These are phyloP conservation scores for Liopterus haemorrhoidalis DNA, from an alignment of 2,888 invertebrate genomes.

Conservation along the genomic window DNA sequence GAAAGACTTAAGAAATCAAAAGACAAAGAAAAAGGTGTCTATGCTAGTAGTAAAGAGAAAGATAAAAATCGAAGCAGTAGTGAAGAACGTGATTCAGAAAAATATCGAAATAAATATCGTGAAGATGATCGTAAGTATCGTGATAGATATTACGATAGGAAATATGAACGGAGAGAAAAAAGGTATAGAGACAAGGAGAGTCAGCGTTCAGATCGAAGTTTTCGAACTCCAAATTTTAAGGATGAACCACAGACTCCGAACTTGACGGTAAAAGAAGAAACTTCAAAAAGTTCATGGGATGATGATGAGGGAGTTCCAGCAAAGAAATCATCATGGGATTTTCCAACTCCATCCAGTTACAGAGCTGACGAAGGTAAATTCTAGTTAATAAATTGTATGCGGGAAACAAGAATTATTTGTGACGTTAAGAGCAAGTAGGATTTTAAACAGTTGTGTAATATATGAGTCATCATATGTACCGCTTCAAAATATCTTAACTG, in stretches of 20 bases:
- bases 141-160: slow-evolving; percentile 30
- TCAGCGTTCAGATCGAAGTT: slow-evolving; percentile 33
- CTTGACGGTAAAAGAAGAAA: slow-evolving; percentile 55
- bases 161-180: slow-evolving; percentile 44
- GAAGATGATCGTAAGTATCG: slow-evolving; percentile 37
- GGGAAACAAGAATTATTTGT: slow-evolving; percentile 34
- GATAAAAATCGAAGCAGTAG: slow-evolving; percentile 26
- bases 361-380: slow-evolving; percentile 32
- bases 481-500: too few relatives aligned
- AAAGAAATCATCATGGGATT: slow-evolving; percentile 83
- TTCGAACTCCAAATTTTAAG: slow-evolving; percentile 57
- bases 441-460: too few relatives aligned
- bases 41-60: slow-evolving; percentile 59
- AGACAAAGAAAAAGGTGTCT: slow-evolving; percentile 64
- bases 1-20: slow-evolving; percentile 53
- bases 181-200: slow-evolving; percentile 43
- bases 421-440: slow-evolving; percentile 41
- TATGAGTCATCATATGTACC: too few relatives aligned
- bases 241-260: slow-evolving; percentile 86
- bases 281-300: slow-evolving; percentile 70
- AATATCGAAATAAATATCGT: slow-evolving; percentile 18
- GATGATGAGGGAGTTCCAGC: slow-evolving; percentile 56
- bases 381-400: slow-evolving; percentile 41
- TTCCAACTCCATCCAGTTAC: slow-evolving; percentile 73
- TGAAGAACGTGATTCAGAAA: slow-evolving; percentile 34